phyloP scores from a whole-genome alignment of 92 coral and sea anemone genomes.

The Heliopora coerulea region DNA sequence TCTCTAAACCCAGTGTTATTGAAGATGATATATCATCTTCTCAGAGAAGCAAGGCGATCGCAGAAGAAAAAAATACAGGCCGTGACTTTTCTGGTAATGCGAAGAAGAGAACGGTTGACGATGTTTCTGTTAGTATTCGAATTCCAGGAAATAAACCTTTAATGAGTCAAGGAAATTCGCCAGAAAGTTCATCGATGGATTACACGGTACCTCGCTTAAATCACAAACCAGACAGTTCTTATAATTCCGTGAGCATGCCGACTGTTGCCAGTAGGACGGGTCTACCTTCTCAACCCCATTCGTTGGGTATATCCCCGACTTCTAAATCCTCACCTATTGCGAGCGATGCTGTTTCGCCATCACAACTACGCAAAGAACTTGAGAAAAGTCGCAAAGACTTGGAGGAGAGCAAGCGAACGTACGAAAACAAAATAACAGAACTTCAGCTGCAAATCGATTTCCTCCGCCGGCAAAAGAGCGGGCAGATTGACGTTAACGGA shows the following conservation, averaged over 20 bases:
- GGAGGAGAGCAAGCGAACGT: conserved; percentile 49
- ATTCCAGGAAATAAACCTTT: neutral
- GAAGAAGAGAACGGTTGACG: neutral
- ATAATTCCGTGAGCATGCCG: neutral
- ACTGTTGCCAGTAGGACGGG: neutral
- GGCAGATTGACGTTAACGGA: conserved; percentile 11
- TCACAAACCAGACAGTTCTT: neutral
- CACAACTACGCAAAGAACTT: conserved; percentile 47
- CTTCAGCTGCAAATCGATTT: conserved; percentile 36
- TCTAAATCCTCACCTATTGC: neutral
- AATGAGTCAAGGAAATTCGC: neutral
- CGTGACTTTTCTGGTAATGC: neutral
- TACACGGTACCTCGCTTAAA: conserved; percentile 6
- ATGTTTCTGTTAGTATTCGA: neutral
- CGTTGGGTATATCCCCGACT: conserved; percentile 9
- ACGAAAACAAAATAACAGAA: conserved; percentile 66
- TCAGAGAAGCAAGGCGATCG: neutral
- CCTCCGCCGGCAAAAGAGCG: conserved; percentile 22
- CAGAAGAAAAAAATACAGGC: neutral
- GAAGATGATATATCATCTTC: neutral
- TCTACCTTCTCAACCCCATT: neutral
- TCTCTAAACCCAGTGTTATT: neutral
- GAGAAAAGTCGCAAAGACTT: conserved; percentile 63
- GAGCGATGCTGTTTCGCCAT: neutral
- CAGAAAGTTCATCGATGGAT: neutral